Evolutionary conservation across 2,888 invertebrate genomes (phyloP), one percentile per base, ranked within the genome.

Genomic region (Ennomos fuscantarius): DNA sequence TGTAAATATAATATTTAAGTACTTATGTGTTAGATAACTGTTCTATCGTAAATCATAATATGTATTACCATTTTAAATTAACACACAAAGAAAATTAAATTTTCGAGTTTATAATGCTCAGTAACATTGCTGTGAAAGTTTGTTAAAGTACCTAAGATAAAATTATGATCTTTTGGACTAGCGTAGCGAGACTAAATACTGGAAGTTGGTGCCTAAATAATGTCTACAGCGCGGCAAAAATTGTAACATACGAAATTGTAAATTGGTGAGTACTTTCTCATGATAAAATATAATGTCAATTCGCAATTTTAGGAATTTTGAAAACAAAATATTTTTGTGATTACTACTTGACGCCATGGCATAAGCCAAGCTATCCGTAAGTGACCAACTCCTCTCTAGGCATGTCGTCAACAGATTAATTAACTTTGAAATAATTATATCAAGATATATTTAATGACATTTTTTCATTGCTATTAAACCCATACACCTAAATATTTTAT

Each of bases 51-150:
- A 24, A 6, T 36, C 2, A 8, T 39, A 42, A 48, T 41, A 36
- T 47, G 48, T 32, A 47, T 15, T 2, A 15, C 15, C 1, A 15
- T 15, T 1, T 15, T 15, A 15, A 15, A 15, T 15, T 15, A 15
- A 15, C 36, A 32, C 55, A 35, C 34, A 61, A 15, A 40, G 62
- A 60, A 64, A 64, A 64, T 66, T 0, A 43, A 64, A 66, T 64
- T 60, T 62, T 66, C 55, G 24, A 12, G 35, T 47, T 47, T 55
- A 24, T 43, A 54, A 54, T 40, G 35, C 46, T 60, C 49, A 55
- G 47, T 31, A 51, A 52, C 10, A 13, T 41, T 41, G 12, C 10
- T 32, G 6, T 24, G 40, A 48, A 40, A 40, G 33, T 8, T 12
- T 8, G 10, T 3, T 37, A 47, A 42, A 12, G 8, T 36, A 5